Evolutionary conservation across 2,888 invertebrate genomes (phyloP).

Genomic region (Xiphydria camelus): DNA sequence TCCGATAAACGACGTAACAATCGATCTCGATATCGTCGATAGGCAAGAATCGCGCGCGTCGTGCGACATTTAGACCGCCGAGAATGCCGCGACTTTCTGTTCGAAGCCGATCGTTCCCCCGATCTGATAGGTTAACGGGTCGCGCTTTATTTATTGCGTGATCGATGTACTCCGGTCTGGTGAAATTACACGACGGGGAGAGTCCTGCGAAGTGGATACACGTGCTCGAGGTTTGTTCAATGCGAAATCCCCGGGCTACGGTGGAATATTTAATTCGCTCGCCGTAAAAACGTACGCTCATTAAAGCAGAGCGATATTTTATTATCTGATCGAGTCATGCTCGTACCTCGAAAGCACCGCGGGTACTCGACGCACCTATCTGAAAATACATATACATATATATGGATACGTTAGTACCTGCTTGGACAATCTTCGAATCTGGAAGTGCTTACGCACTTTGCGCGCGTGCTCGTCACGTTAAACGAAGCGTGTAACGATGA

Average conservation of each 20-base stretch:
- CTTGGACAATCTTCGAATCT: constrained; percentile 32
- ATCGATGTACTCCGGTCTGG: too few relatives aligned
- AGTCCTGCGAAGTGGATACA: too few relatives aligned
- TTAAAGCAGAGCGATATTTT: constrained; percentile 21
- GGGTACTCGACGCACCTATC: neutral
- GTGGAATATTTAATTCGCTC: constrained; percentile 24
- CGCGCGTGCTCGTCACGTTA: constrained; percentile 22
- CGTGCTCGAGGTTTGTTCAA: too few relatives aligned
- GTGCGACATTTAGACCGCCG: too few relatives aligned
- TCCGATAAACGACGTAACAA: too few relatives aligned
- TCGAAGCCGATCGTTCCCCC: too few relatives aligned
- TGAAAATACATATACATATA: constrained; percentile 5
- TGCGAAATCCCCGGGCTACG: too few relatives aligned
- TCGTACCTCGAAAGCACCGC: neutral
- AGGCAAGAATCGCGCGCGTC: too few relatives aligned
- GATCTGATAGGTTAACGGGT: constrained; percentile 24
- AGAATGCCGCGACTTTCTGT: too few relatives aligned
- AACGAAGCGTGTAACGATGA: too few relatives aligned
- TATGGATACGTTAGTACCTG: constrained; percentile 19
- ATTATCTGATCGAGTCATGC: constrained; percentile 24
- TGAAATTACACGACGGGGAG: too few relatives aligned
- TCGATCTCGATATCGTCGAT: too few relatives aligned
- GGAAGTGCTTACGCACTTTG: constrained; percentile 20
- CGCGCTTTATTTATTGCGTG: constrained; percentile 12
- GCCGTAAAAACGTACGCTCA: constrained; percentile 31